phyloP scores from a whole-genome alignment of 2,888 invertebrate genomes.

The Phyllotreta striolata region DNA sequence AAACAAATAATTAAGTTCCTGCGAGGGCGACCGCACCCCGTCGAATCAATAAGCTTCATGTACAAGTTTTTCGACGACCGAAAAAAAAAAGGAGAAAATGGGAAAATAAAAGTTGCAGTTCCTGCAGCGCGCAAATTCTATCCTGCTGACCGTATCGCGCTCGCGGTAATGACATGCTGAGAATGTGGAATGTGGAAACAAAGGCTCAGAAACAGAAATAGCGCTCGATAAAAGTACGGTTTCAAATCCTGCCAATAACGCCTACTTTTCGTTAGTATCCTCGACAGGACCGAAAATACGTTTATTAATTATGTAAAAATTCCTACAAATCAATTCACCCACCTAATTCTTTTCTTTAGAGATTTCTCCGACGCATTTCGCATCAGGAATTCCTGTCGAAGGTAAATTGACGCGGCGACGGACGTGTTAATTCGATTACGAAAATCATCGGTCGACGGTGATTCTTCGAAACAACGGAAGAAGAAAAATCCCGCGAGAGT shows the following conservation, averaged over 20 bases:
- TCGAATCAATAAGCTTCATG: conserved; percentile 26
- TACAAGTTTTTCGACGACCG: conserved; percentile 25
- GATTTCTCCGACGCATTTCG: too few species aligned
- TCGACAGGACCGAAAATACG: too few species aligned
- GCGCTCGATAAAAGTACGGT: background rate
- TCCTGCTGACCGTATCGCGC: conserved; percentile 53
- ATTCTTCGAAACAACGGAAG: background rate
- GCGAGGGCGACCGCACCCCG: conserved; percentile 7
- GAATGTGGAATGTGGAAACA: conserved; percentile 39
- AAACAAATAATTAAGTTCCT: too few species aligned
- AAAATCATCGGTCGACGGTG: conserved; percentile 6
- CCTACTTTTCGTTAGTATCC: too few species aligned
- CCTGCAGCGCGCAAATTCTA: conserved; percentile 48
- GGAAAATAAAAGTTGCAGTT: conserved; percentile 48
- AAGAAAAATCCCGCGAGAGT: background rate
- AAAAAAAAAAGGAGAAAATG: conserved; percentile 26
- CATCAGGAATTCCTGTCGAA: too few species aligned
- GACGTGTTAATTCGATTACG: background rate
- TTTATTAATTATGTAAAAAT: too few species aligned
- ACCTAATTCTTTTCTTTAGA: too few species aligned
- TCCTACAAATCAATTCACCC: too few species aligned
- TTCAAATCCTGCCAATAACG: background rate
- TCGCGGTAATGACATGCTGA: conserved; percentile 51
- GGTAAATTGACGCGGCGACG: too few species aligned
- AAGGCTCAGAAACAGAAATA: conserved; percentile 10